Percentiles rank a stretch among this genome's conserved stretches.
Conservation (phyloP, 2,113 vertebrate genomes). For the Ceyx cyanopectus region DNA sequence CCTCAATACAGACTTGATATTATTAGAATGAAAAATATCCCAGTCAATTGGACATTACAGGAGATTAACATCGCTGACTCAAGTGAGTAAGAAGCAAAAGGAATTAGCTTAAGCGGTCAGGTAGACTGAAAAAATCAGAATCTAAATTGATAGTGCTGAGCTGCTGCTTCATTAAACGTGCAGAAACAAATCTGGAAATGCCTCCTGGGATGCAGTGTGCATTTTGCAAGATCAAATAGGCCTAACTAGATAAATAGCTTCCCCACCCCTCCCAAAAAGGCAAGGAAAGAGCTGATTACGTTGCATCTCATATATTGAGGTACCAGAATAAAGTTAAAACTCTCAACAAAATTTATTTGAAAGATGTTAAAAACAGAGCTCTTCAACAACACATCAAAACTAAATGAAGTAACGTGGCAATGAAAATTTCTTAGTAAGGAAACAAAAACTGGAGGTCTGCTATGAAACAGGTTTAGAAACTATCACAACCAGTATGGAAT, state of each 20-base stretch:
- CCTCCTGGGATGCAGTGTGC: background rate
- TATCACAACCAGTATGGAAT: background rate
- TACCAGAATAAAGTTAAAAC: background rate
- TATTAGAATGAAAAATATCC: background rate
- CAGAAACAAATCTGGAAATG: background rate
- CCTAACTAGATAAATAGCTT: background rate
- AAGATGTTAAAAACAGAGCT: background rate
- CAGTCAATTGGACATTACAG: background rate
- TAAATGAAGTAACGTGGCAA: background rate
- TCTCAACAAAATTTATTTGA: fast-evolving
- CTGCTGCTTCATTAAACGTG: background rate
- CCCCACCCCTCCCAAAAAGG: background rate
- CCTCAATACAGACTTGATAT: background rate
- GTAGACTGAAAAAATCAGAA: background rate
- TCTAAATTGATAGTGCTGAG: background rate
- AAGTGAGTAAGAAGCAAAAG: background rate
- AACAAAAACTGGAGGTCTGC: background rate
- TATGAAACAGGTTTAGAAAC: background rate
- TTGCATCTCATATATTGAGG: background rate
- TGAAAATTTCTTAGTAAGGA: background rate
- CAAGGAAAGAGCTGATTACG: background rate
- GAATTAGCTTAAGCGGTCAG: background rate
- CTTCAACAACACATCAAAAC: background rate
- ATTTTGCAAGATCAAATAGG: background rate
- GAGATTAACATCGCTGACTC: background rate